Percentiles rank a stretch among this genome's conserved stretches.
Evolutionary conservation across 2,797 vertebrate species (phyloP).

Genomic region (Siniperca obscura): DNA sequence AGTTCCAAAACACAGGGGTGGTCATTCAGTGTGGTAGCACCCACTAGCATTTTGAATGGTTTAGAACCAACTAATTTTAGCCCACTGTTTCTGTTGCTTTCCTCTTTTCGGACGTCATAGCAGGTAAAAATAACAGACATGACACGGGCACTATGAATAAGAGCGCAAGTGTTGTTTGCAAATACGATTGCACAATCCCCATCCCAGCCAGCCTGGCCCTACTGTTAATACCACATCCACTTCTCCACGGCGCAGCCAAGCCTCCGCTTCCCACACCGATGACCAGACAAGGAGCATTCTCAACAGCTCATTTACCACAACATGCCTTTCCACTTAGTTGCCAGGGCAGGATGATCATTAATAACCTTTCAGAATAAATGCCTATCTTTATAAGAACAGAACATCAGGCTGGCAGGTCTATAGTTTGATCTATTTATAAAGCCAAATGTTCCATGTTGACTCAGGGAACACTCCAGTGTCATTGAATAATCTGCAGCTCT

Average conservation of each 20-base stretch:
- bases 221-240: slow-evolving; percentile 75
- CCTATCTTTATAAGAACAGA: slow-evolving; percentile 82
- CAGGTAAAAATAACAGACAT: slow-evolving; percentile 83
- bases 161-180: slow-evolving; percentile 87
- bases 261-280: slow-evolving; percentile 66
- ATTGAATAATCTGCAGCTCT: slow-evolving; percentile 73
- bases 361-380: slow-evolving; percentile 85
- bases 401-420: slow-evolving; percentile 80
- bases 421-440: slow-evolving; percentile 85
- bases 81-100: slow-evolving; percentile 87
- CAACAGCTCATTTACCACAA: slow-evolving; percentile 75
- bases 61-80: slow-evolving; percentile 84
- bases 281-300: slow-evolving; percentile 77
- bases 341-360: slow-evolving; percentile 83
- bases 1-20: slow-evolving; percentile 66
- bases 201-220: slow-evolving; percentile 72
- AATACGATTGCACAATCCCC: slow-evolving; percentile 87
- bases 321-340: slow-evolving; percentile 83
- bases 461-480: slow-evolving; percentile 74
- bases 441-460: slow-evolving; percentile 84
- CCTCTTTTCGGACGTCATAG: slow-evolving; percentile 82
- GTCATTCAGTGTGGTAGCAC: slow-evolving; percentile 63
- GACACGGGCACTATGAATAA: slow-evolving; percentile 81
- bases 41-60: slow-evolving; percentile 77
- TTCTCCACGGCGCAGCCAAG: slow-evolving; percentile 55